A percentile compares a stretch with the other conserved stretches of the same genome.
Evolutionary conservation across 2,113 vertebrate genomes (phyloP).

Genomic region (Barbus barbus): DNA sequence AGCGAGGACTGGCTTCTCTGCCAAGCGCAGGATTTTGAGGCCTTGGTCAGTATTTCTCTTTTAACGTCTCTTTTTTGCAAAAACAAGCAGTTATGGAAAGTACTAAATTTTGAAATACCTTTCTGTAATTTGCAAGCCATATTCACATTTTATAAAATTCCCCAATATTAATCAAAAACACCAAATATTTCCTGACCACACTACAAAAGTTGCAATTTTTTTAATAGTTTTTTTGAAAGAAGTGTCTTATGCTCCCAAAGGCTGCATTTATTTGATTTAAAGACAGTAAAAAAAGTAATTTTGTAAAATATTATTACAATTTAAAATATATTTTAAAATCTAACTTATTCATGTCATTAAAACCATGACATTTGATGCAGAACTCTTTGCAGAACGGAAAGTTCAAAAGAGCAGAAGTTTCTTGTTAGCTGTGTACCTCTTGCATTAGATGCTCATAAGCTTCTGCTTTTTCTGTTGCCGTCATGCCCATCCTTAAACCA

Average conservation of each 20-base stretch:
- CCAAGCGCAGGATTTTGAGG: constrained; percentile 88
- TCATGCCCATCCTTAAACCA: background rate
- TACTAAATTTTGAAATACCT: background rate
- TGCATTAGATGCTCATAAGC: background rate
- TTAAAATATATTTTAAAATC: background rate
- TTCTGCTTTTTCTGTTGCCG: background rate
- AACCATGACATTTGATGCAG: background rate
- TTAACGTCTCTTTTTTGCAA: background rate
- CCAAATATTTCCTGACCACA: background rate
- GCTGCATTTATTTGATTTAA: background rate
- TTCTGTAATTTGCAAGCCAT: background rate
- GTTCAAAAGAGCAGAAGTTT: background rate
- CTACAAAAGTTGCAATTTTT: background rate
- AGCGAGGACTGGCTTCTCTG: constrained; percentile 97
- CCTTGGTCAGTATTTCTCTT: constrained; percentile 77
- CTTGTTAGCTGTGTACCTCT: background rate
- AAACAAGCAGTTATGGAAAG: background rate
- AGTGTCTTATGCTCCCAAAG: background rate
- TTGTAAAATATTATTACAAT: no score
- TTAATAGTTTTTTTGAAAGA: no score
- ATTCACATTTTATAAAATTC: background rate
- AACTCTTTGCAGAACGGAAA: background rate
- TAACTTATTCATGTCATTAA: background rate
- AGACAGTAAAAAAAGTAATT: no score
- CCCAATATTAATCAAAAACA: background rate